Conservation (phyloP, 1,140 invertebrate species). For the Gonatopus flavifemur region DNA sequence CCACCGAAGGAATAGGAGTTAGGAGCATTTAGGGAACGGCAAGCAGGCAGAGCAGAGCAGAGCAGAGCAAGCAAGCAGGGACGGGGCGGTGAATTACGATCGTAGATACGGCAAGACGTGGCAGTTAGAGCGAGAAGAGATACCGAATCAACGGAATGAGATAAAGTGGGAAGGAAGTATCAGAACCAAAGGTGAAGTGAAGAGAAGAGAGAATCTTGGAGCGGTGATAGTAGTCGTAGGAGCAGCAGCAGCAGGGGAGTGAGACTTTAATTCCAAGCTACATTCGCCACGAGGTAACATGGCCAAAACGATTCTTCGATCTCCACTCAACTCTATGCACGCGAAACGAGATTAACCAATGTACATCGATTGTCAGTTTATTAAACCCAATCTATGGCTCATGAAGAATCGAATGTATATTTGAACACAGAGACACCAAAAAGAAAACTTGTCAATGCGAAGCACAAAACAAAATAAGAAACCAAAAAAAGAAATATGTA, state of each 20-base stretch:
- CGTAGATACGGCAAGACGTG: conserved; percentile 41
- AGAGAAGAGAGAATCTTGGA: conserved; percentile 15
- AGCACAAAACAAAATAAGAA: too few relatives aligned
- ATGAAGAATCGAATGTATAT: too few relatives aligned
- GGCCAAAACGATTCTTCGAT: conserved; percentile 25
- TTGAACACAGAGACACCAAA: too few relatives aligned
- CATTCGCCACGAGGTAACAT: conserved; percentile 29
- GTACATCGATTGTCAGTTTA: too few relatives aligned
- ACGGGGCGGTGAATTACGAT: conserved; percentile 52
- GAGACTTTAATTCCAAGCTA: conserved; percentile 49
- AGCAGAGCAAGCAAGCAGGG: conserved; percentile 30
- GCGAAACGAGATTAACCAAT: conserved; percentile 45
- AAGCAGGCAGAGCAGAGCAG: too few relatives aligned
- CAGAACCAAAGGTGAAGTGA: conserved; percentile 26
- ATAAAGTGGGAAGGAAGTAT: neutral
- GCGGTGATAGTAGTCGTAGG: conserved; percentile 23
- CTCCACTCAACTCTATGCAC: conserved; percentile 32
- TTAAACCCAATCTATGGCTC: too few relatives aligned
- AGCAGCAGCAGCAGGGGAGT: conserved; percentile 18
- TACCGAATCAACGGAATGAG: neutral
- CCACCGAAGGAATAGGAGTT: conserved; percentile 50
- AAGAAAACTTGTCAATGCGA: too few relatives aligned
- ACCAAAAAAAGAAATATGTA: too few relatives aligned
- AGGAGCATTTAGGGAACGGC: conserved; percentile 51
- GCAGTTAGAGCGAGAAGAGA: conserved; percentile 21